phyloP scores from a whole-genome alignment of 2,888 invertebrate genomes.

The Camponotus fellah region DNA sequence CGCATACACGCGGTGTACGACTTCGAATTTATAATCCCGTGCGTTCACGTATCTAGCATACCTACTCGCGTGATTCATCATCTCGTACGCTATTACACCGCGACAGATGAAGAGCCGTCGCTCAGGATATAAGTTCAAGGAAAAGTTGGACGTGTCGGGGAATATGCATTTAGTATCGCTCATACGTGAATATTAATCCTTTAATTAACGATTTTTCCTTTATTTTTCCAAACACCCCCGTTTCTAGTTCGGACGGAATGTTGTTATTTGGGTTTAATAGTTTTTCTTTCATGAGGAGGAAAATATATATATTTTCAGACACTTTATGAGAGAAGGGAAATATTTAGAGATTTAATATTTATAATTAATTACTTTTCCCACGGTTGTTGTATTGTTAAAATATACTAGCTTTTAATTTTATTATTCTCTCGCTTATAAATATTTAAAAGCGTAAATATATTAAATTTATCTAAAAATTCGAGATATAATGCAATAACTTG shows the following conservation, averaged over 20 bases:
- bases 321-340: too few species aligned
- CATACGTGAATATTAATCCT: slow-evolving; percentile 33
- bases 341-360: neutral
- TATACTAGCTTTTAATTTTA: neutral
- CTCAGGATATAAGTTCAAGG: slow-evolving; percentile 34
- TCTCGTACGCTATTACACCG: slow-evolving; percentile 37
- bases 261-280: neutral
- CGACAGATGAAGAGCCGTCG: slow-evolving; percentile 67
- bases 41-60: slow-evolving; percentile 51
- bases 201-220: slow-evolving; percentile 24
- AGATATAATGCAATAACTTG: neutral
- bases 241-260: neutral
- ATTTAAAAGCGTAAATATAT: neutral
- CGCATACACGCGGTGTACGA: slow-evolving; percentile 33
- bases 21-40: slow-evolving; percentile 72
- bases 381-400: neutral
- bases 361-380: neutral
- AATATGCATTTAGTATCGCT: slow-evolving; percentile 33
- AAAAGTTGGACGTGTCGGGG: slow-evolving; percentile 26
- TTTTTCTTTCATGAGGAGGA: neutral
- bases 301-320: neutral
- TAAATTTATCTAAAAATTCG: slow-evolving; percentile 1
- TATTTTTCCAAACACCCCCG: too few species aligned
- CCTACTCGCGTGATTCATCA: slow-evolving; percentile 71
- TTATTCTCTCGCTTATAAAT: neutral